Conservation (phyloP, 2,113 vertebrate genomes). For the Chlamydotis undulata region DNA sequence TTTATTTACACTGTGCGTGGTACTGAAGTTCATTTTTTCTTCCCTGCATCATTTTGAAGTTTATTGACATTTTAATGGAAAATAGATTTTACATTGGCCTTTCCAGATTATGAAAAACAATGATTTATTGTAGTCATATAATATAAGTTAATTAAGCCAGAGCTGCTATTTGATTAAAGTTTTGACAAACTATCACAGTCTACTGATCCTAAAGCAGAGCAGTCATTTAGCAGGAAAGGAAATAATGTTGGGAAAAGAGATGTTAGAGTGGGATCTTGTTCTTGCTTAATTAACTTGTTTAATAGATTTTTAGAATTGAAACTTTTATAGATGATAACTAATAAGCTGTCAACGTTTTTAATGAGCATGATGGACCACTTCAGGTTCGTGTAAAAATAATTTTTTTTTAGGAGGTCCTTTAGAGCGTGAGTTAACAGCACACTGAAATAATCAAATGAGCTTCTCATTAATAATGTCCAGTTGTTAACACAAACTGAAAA, state of each 20-base stretch:
- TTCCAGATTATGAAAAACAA: slow-evolving; percentile 5
- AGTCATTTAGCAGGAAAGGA: slow-evolving; percentile 6
- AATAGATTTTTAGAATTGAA: slow-evolving; percentile 15
- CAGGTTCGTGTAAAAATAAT: neutral
- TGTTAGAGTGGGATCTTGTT: neutral
- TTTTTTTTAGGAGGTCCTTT: neutral
- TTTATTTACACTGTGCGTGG: neutral
- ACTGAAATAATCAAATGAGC: neutral
- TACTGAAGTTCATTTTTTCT: neutral
- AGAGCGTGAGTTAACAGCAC: neutral
- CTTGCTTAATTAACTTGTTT: slow-evolving; percentile 34
- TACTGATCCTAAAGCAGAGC: slow-evolving; percentile 8
- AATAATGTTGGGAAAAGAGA: neutral
- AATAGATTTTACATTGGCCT: neutral
- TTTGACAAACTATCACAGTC: slow-evolving; percentile 27
- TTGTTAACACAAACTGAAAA: neutral
- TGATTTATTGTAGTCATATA: slow-evolving; percentile 32
- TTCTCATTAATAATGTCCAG: neutral
- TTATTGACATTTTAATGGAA: slow-evolving; percentile 33
- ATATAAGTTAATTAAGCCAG: slow-evolving; percentile 28
- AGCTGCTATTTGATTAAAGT: slow-evolving; percentile 28
- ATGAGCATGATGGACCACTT: neutral
- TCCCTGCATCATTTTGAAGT: neutral
- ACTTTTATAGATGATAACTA: neutral
- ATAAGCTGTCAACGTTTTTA: neutral